Base-by-base conservation (phyloP, 2,797 vertebrate species). In the Podarcis siculus region DNA sequence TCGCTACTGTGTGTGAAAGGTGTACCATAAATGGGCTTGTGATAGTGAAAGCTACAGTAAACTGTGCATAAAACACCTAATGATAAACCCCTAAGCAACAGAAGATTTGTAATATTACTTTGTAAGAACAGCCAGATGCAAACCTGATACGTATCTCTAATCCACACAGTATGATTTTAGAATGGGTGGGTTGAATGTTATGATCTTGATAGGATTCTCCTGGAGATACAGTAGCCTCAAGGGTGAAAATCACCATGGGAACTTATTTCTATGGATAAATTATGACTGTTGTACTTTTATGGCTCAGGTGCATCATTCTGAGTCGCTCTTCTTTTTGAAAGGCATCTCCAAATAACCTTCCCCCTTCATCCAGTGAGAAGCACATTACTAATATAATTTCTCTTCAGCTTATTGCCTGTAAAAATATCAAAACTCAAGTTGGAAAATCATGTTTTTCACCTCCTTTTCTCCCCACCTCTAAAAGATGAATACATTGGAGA, bases 331-430 rank as follows among this genome's bases (percentile, higher is more conserved):
- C 21, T n/a, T 6, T 84, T 84, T 88, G 49, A 79, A 61, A 84
- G n/a, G 42, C 25, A 64, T 45, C 76, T 72, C 84, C 55, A 25
- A 88, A 71, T 79, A 88, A 73, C 49, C 76, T 88, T 37, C 79
- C 69, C 45, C 67, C 30, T 45, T 37, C 25, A 79, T 30, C 66
- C 67, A 84, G 79, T 84, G n/a, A 88, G 42, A 79, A 84, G 17
- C 30, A 17, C 35, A 79, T 88, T 84, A 64, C 49, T 30, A 79
- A 32, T 72, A 45, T 61, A 79, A 61, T 79, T 84, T 79, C 64
- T 79, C 37, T 88, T 84, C 49, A 64, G 42, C 9, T 82, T 69
- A 77, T 71, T 64, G 49, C n/a, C 76, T 71, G 35, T 27, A 84
- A 66, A 66, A 79, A 30, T 71, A 81, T 81, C 71, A 86, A 86